Base-by-base conservation (phyloP, 2,797 vertebrate genomes). In the Linurgus olivaceus region DNA sequence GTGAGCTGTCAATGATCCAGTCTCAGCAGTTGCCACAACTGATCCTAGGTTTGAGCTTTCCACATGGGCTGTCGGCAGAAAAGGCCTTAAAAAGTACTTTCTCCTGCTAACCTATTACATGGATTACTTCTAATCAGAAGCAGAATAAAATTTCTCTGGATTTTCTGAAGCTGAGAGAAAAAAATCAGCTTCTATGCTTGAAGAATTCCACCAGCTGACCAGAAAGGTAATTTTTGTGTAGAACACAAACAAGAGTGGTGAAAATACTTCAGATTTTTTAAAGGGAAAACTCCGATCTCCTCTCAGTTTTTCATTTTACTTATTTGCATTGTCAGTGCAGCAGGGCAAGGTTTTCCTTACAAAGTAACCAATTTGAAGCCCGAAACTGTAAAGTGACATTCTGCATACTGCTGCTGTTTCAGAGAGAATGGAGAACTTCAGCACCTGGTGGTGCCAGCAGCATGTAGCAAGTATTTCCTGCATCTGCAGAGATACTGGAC, bases 331-430 rank as follows among this genome's bases (percentile, higher is more conserved):
- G 55, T 21, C 66, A 81, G 51, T 45, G 62, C 26, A 92, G 42
- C 28, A 68, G 23, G 42, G 29, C 28, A 72, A 92, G 44, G 15
- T 88, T 91, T 89, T 73, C 37, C 37, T 86, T 70, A 86, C 1
- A 9, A 91, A 76, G 61, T 25, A 91, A 89, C 18, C n/a, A 80
- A 26, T 66, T 2, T 52, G 31, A 92, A 93, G 85, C 75, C 82
- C 78, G 73, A 86, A 96, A 94, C 33, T 88, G 62, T 58, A 62
- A 91, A 92, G 11, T 87, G 57, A 73, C 54, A 59, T 86, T 93
- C 68, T 59, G 24, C 58, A 48, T 54, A 25, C 10, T 58, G 40
- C 19, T 78, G 37, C 68, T 86, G 52, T 72, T 94, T 96, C 92
- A 88, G 75, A 94, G 86, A 71, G 35, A 61, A 42, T 24, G 12